Evolutionary conservation across 2,113 vertebrate genomes (phyloP).

Genomic region (Brevimyrus niger): DNA sequence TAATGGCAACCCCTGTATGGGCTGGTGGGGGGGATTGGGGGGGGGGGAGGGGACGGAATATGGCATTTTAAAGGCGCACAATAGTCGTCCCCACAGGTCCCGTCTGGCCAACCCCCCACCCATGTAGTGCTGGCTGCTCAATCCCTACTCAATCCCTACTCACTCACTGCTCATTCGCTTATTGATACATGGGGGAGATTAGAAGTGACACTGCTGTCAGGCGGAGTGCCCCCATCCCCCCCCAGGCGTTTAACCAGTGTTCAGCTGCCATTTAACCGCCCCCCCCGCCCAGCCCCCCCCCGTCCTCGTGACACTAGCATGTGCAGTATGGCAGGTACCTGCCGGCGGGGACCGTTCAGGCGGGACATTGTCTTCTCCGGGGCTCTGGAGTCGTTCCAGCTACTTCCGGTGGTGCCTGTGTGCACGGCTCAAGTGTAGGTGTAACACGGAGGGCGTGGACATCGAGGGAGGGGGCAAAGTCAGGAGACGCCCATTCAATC

Average conservation of each 20-base stretch:
- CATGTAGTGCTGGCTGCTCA: conserved; percentile 45
- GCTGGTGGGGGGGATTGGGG: conserved; percentile 24
- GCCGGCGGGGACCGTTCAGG: background rate
- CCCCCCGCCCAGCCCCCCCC: no score
- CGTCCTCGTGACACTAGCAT: background rate
- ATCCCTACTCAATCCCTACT: conserved; percentile 30
- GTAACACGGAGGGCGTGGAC: background rate
- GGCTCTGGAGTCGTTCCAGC: background rate
- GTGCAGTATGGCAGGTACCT: background rate
- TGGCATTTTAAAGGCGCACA: conserved; percentile 53
- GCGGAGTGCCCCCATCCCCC: conserved; percentile 42
- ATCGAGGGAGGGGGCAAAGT: background rate
- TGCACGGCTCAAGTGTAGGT: background rate
- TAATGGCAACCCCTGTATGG: conserved; percentile 30
- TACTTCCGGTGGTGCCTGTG: background rate
- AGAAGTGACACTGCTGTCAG: conserved; percentile 74
- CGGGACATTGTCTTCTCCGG: background rate
- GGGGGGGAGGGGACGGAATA: conserved; percentile 4
- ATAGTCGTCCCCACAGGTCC: conserved; percentile 46
- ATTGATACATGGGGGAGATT: conserved; percentile 72
- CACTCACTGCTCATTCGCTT: conserved; percentile 37
- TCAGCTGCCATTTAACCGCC: conserved; percentile 59
- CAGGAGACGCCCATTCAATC: background rate
- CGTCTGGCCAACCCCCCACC: conserved; percentile 40
- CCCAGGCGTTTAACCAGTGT: conserved; percentile 49